phyloP scores from a whole-genome alignment of 2,888 invertebrate genomes.

The Tenthredo livida region DNA sequence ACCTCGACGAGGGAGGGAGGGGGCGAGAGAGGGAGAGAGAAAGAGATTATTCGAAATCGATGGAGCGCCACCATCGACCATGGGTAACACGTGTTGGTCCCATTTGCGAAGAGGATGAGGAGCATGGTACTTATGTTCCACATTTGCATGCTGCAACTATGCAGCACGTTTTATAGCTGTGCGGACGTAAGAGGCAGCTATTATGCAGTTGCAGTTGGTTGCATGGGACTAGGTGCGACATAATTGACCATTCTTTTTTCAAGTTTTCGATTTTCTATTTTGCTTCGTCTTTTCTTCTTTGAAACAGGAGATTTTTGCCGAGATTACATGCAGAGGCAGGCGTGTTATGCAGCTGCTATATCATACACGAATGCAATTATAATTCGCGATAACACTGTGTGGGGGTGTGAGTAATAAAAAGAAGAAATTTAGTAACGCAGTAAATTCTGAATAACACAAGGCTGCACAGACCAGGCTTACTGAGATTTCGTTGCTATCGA shows the following conservation, averaged over 20 bases:
- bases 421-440: neutral
- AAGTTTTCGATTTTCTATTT: neutral
- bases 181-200: neutral
- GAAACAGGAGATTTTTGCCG: neutral
- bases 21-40: neutral
- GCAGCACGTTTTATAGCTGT: conserved; percentile 6
- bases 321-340: no score
- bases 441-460: neutral
- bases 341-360: no score
- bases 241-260: neutral
- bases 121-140: conserved; percentile 3
- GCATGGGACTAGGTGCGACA: neutral
- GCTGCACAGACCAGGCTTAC: neutral
- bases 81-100: conserved; percentile 26
- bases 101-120: conserved; percentile 21
- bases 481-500: conserved; percentile 13
- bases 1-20: neutral
- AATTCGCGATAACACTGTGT: neutral
- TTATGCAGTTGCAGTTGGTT: neutral
- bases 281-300: neutral
- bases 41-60: conserved; percentile 37
- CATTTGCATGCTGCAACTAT: conserved; percentile 26
- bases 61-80: conserved; percentile 23
- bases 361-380: neutral
- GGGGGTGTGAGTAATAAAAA: neutral